Base-by-base conservation (phyloP, 2,797 vertebrate species). In the Esox masquinongy region DNA sequence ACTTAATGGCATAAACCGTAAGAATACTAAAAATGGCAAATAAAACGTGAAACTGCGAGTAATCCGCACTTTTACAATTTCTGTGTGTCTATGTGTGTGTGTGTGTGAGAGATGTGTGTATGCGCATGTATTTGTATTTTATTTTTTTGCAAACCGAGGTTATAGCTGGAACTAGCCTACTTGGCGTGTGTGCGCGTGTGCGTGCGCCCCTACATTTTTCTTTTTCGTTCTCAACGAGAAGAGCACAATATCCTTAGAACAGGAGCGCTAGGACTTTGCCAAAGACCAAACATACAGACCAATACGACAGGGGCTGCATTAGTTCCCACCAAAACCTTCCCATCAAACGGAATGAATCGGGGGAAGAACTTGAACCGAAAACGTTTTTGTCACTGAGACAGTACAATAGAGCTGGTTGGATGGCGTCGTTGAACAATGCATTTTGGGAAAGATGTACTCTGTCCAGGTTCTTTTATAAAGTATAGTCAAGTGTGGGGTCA, bases 51-150 rank as follows among this genome's bases (percentile, higher is more conserved):
- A 93, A 90, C 88, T 92, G 91, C 90, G 92, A 93, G 90, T 91
- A 92, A 92, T 92, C 91, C 85, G 88, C 90, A 92, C 89, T 91
- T 92, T 91, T 92, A 91, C 92, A 90, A 90, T 11, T 47, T 47
- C 2, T 47, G 0, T 81, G 79, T 36, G 39, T 24, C 51, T 67
- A 66, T 70, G 70, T 81, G 19, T 34, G 75, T 72, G 78, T 76
- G 77, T 80, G 56, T 17, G 63, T 69, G 67, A 49, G 70, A 49
- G 81, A 72, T 80, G 76, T 26, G 73, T 87, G 90, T 89, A 90
- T 90, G 67, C 24, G 88, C 84, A 77, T 79, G 61, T 61, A 79
- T 5, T 73, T 4, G 88, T 87, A 89, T 86, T 80, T 6, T 1
- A n/a, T 53, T 73, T 75, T 24, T 24, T 50, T 79, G 75, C 39